A percentile compares a stretch with the other conserved stretches of the same genome.
Evolutionary conservation across 2,113 vertebrate genomes (phyloP).

Genomic region (Chaetops frenatus): DNA sequence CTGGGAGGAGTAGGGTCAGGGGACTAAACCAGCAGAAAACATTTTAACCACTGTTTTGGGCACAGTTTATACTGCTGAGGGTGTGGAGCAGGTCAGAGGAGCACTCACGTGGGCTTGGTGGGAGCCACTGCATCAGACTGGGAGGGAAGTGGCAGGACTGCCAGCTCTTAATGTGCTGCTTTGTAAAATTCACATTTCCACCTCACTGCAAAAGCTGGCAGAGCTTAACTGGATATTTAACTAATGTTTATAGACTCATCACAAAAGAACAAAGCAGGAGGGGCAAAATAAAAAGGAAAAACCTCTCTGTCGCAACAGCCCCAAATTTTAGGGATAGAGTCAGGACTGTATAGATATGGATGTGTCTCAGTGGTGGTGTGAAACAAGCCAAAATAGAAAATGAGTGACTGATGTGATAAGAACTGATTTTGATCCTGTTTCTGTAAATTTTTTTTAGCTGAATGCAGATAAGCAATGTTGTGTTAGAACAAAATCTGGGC

Average conservation of each 20-base stretch:
- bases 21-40: background rate
- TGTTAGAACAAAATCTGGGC: background rate
- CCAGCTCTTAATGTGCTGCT: background rate
- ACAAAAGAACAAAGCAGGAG: background rate
- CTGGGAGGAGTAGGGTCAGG: background rate
- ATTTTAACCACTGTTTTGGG: background rate
- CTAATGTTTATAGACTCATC: background rate
- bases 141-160: background rate
- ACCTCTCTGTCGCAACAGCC: background rate
- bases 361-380: background rate
- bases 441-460: background rate
- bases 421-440: background rate
- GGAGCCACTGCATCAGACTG: background rate
- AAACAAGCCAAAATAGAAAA: background rate
- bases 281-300: background rate
- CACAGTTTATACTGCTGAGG: background rate
- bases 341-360: background rate
- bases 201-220: background rate
- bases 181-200: background rate
- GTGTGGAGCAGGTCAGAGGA: background rate
- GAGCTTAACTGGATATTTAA: background rate
- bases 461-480: background rate
- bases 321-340: background rate
- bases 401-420: background rate
- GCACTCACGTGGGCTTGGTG: accelerated